Conservation (phyloP, 2,797 vertebrate species). For the Acipenser transmontanus region DNA sequence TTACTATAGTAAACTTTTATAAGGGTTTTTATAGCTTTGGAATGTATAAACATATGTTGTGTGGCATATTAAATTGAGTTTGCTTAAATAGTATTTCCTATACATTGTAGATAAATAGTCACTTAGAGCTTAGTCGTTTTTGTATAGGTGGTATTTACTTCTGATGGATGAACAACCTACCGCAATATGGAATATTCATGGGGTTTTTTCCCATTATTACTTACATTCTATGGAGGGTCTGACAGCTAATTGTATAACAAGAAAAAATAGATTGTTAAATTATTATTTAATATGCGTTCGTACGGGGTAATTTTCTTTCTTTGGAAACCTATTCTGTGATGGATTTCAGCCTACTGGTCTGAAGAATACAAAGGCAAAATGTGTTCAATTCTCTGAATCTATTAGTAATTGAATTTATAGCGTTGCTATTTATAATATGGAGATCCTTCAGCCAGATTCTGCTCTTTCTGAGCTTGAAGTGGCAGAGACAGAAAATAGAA, state of each 20-base stretch:
- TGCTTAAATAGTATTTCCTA: too few species aligned
- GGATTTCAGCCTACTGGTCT: constrained; percentile 7
- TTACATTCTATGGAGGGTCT: constrained; percentile 38
- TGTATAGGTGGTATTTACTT: constrained; percentile 32
- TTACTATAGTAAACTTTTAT: too few species aligned
- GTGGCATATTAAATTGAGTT: too few species aligned
- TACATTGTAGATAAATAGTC: too few species aligned
- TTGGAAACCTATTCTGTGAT: constrained; percentile 13
- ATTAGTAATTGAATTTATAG: constrained; percentile 14
- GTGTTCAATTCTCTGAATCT: constrained; percentile 1
- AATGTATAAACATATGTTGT: too few species aligned
- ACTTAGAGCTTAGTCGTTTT: constrained; percentile 21
- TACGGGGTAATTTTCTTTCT: background rate
- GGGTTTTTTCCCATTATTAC: constrained; percentile 36
- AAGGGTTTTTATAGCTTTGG: too few species aligned
- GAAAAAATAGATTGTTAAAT: constrained; percentile 30
- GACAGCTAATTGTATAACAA: constrained; percentile 42
- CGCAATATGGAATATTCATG: constrained; percentile 50
- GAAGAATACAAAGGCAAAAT: background rate
- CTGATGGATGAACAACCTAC: constrained; percentile 49
- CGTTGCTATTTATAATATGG: background rate
- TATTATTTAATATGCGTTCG: constrained; percentile 42
- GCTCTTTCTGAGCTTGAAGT: too few species aligned
- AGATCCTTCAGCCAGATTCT: background rate
- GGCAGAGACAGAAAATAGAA: too few species aligned